These are phyloP conservation scores for Griposia aprilina DNA, from an alignment of 2,888 invertebrate species.

Conservation along the genomic window DNA sequence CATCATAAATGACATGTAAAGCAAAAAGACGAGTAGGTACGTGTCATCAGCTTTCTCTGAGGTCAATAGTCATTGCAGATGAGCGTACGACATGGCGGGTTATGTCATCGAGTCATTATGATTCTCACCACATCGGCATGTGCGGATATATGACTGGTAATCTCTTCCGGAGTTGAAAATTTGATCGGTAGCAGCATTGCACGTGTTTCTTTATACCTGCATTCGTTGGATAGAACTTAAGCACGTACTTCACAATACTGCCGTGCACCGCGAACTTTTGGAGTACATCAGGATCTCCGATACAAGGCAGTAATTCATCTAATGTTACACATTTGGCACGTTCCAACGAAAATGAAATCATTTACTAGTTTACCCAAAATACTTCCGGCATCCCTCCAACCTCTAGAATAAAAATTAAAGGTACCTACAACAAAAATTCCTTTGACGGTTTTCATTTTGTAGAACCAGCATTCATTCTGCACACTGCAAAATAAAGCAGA, in stretches of 20 bases:
- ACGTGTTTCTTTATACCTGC: background rate
- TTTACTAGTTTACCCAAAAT: background rate
- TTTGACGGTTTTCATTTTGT: background rate
- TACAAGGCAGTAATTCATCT: background rate
- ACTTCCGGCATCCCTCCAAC: background rate
- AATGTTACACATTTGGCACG: background rate
- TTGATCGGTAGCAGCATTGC: constrained; percentile 6
- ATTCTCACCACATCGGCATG: background rate
- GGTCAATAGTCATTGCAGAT: constrained; percentile 59
- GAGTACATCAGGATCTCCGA: background rate
- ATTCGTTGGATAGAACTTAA: background rate
- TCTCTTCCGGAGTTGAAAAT: constrained; percentile 44
- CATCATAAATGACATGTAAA: constrained; percentile 44
- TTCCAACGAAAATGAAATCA: background rate
- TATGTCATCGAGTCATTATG: constrained; percentile 46
- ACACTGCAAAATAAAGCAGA: background rate
- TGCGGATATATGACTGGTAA: constrained; percentile 20
- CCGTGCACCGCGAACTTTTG: too few relatives aligned
- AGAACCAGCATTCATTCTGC: background rate
- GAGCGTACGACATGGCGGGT: constrained; percentile 18
- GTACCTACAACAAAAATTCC: background rate
- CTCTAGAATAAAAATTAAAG: background rate
- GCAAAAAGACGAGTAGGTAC: constrained; percentile 33
- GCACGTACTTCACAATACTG: background rate
- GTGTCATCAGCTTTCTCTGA: constrained; percentile 57